phyloP scores from a whole-genome alignment of 53 echinoderm and acorn worm species.

The Luidia sarsii region DNA sequence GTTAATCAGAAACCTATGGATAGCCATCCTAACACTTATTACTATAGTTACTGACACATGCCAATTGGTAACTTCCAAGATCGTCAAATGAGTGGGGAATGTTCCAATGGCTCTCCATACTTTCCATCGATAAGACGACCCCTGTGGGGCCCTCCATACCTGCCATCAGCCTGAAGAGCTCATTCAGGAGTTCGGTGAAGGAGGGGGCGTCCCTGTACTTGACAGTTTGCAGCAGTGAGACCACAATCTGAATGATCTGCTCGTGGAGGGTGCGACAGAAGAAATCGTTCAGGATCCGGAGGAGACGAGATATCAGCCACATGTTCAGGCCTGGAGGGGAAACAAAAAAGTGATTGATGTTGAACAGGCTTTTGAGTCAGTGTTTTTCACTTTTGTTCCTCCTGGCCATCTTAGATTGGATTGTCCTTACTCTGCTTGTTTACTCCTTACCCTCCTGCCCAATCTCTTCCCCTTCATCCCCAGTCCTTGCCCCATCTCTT shows the following conservation, averaged over 20 bases:
- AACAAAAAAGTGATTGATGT: too few relatives aligned
- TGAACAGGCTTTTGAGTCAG: too few relatives aligned
- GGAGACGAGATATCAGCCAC: slow-evolving; percentile 81
- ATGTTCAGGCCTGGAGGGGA: slow-evolving; percentile 71
- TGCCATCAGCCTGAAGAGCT: slow-evolving; percentile 63
- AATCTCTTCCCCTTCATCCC: too few relatives aligned
- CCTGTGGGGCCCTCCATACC: slow-evolving; percentile 54
- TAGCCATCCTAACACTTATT: too few relatives aligned
- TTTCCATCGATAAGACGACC: neutral
- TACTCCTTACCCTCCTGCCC: too few relatives aligned
- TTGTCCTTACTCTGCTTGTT: too few relatives aligned
- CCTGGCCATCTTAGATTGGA: too few relatives aligned
- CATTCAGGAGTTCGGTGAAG: slow-evolving; percentile 73
- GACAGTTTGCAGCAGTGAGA: slow-evolving; percentile 68
- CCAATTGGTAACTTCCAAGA: too few relatives aligned
- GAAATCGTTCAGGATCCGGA: slow-evolving; percentile 72
- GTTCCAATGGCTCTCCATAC: neutral
- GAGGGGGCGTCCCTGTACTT: slow-evolving; percentile 66
- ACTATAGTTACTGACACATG: too few relatives aligned
- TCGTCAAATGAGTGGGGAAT: neutral
- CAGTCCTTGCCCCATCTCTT: too few relatives aligned
- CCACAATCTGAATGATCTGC: slow-evolving; percentile 48
- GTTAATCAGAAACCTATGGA: too few relatives aligned
- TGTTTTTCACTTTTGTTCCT: too few relatives aligned
- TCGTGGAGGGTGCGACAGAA: slow-evolving; percentile 70